phyloP scores from a whole-genome alignment of 2,797 vertebrate genomes.

The Halcyon smyrnensis region DNA sequence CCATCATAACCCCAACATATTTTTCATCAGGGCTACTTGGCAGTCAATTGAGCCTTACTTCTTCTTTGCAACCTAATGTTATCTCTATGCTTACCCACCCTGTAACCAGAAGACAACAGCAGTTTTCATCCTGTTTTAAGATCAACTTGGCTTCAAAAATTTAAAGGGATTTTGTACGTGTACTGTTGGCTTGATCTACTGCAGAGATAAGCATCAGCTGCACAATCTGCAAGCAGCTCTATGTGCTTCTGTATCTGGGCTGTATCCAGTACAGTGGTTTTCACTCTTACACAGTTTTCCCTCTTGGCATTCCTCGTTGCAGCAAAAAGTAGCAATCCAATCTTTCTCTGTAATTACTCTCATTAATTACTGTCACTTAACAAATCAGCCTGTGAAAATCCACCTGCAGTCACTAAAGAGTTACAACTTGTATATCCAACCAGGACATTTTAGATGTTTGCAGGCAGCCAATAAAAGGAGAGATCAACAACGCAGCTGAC shows the following conservation, averaged over 20 bases:
- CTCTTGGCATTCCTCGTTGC: background rate
- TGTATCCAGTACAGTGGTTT: rapidly evolving
- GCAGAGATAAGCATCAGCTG: background rate
- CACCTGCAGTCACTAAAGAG: slow-evolving; percentile 11
- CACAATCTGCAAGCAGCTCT: background rate
- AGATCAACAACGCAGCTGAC: slow-evolving; percentile 7
- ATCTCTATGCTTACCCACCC: background rate
- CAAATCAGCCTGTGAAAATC: background rate
- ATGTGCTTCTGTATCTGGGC: rapidly evolving
- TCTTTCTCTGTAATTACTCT: background rate
- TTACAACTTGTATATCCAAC: background rate
- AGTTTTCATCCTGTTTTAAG: background rate
- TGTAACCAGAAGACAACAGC: background rate
- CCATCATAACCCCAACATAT: background rate
- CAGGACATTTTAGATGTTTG: background rate
- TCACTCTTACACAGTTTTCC: background rate
- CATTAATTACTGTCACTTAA: background rate
- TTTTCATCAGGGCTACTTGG: background rate
- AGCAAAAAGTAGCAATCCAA: background rate
- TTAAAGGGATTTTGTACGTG: background rate
- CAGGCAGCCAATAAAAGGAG: slow-evolving; percentile 33
- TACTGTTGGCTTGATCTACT: background rate
- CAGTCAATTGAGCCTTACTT: background rate
- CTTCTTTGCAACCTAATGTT: background rate
- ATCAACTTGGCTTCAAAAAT: background rate